Conservation (phyloP, 2,888 invertebrate genomes). For the Drosophila quasianomalipes region DNA sequence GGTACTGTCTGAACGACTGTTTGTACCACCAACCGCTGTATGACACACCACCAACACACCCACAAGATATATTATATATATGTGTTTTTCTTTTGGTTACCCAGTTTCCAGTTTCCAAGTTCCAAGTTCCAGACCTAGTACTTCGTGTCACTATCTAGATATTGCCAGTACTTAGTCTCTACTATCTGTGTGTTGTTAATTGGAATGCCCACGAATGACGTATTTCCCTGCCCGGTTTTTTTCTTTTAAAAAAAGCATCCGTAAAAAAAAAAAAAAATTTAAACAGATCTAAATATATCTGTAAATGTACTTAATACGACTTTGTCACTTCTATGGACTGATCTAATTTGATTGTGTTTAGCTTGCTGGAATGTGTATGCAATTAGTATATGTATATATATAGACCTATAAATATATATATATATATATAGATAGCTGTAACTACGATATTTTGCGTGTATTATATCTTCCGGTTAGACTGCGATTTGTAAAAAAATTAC, state of each 20-base stretch:
- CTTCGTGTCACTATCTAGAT: conserved; percentile 52
- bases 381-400: conserved; percentile 43
- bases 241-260: conserved; percentile 49
- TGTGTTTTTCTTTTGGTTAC: conserved; percentile 63
- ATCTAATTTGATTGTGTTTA: conserved; percentile 53
- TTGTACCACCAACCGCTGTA: conserved; percentile 35
- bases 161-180: conserved; percentile 58
- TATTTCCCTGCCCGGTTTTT: conserved; percentile 47
- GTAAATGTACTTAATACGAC: conserved; percentile 67
- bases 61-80: conserved; percentile 53
- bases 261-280: conserved; percentile 9
- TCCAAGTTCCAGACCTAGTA: conserved; percentile 58
- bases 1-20: conserved; percentile 72
- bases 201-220: conserved; percentile 66
- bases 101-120: conserved; percentile 59
- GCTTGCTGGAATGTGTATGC: conserved; percentile 76
- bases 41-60: conserved; percentile 48
- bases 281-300: conserved; percentile 45
- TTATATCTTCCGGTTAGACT: conserved; percentile 35
- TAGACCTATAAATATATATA: conserved; percentile 14
- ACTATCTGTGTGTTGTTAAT: conserved; percentile 38
- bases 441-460: conserved; percentile 50
- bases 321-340: conserved; percentile 49
- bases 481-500: conserved; percentile 60
- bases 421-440: conserved; percentile 30